Evolutionary conservation across 2,888 invertebrate genomes (phyloP).

Genomic region (Caenorhabditis sp.): DNA sequence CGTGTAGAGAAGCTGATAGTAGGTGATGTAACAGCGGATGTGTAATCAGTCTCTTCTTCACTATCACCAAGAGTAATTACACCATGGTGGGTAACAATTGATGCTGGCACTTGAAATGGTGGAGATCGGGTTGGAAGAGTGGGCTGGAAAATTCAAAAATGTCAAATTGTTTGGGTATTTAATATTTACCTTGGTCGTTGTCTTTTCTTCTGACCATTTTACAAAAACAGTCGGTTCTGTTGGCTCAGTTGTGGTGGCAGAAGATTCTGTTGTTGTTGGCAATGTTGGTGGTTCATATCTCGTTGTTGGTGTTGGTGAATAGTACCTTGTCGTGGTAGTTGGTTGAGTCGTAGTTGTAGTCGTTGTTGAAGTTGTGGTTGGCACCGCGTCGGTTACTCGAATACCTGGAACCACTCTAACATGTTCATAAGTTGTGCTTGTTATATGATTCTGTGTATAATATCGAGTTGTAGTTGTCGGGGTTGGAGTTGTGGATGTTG

Average conservation of each 20-base stretch:
- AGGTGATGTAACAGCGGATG: conserved; percentile 14
- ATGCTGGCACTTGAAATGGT: conserved; percentile 21
- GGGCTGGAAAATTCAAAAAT: not conserved
- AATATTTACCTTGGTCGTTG: conserved; percentile 8
- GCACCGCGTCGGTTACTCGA: conserved; percentile 26
- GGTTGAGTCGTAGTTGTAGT: conserved; percentile 11
- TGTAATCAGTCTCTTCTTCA: conserved; percentile 23
- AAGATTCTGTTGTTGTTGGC: conserved; percentile 13
- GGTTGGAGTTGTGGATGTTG: conserved; percentile 10
- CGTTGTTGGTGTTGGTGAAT: conserved; percentile 10
- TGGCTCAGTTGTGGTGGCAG: conserved; percentile 15
- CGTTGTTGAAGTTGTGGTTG: conserved; percentile 12
- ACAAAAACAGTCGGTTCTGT: conserved; percentile 13
- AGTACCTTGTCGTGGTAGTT: conserved; percentile 10
- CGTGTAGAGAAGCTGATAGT: conserved; percentile 20
- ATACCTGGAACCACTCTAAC: conserved; percentile 29
- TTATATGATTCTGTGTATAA: not conserved
- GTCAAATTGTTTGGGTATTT: too few relatives aligned
- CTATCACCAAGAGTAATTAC: conserved; percentile 25
- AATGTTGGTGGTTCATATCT: conserved; percentile 11
- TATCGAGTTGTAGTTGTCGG: conserved; percentile 14
- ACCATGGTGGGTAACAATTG: conserved; percentile 22
- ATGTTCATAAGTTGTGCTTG: conserved; percentile 8
- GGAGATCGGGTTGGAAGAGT: conserved; percentile 17
- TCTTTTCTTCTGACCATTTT: conserved; percentile 7